phyloP scores from a whole-genome alignment of 2,113 vertebrate genomes.

The Chloebia gouldiae region DNA sequence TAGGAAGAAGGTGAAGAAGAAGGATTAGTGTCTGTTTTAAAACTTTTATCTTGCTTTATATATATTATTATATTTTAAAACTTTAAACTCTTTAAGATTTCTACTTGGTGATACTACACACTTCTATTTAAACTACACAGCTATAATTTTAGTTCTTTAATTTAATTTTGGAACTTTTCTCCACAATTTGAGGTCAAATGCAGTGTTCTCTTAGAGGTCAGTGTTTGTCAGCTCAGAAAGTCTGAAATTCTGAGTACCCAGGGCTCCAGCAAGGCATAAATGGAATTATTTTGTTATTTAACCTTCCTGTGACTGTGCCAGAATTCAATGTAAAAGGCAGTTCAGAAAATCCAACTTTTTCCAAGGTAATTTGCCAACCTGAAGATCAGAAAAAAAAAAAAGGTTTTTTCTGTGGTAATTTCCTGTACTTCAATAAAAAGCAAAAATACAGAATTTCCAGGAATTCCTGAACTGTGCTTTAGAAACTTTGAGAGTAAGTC shows the following conservation, averaged over 20 bases:
- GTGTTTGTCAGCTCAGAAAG: too few relatives aligned
- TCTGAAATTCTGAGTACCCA: too few relatives aligned
- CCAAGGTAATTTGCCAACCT: neutral
- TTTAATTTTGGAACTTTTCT: too few relatives aligned
- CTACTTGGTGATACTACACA: neutral
- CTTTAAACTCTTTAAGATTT: neutral
- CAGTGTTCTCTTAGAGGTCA: too few relatives aligned
- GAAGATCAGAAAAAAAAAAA: neutral
- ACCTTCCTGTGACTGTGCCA: slow-evolving; percentile 22
- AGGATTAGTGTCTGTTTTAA: neutral
- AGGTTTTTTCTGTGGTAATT: neutral
- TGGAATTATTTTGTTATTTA: neutral
- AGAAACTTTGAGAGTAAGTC: neutral
- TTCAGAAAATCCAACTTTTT: neutral
- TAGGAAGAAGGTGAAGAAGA: neutral
- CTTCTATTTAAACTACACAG: neutral
- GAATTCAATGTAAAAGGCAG: neutral
- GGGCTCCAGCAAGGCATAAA: neutral
- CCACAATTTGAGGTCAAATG: too few relatives aligned
- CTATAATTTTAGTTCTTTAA: neutral
- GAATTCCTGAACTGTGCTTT: neutral
- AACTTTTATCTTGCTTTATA: neutral
- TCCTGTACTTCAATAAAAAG: neutral
- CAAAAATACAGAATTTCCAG: neutral
- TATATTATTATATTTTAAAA: neutral